Base-by-base conservation (phyloP, 2,888 invertebrate species). In the Cylindroiulus punctatus region DNA sequence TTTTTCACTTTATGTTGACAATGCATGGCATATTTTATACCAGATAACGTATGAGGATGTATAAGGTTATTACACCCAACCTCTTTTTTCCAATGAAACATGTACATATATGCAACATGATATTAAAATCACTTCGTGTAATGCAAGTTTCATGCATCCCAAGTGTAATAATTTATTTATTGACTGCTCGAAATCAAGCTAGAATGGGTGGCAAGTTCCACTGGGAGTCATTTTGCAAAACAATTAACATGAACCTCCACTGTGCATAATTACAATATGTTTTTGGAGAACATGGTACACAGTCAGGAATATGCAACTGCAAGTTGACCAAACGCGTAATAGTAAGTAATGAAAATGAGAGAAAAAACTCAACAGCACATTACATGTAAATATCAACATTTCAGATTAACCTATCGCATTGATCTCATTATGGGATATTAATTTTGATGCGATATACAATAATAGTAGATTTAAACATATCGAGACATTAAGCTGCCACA, bases 291-390 rank as follows among this genome's bases (percentile, higher is more conserved):
- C 30, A 22, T 76, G 8, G 30, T 30, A 76, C 5, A 14, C 47
- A 17, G 65, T 57, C 0, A 26, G 22, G 10, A 65, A 26, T 65
- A 65, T 4, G 57, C 3, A n/a, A n/a, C n/a, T 12, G n/a, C n/a
- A 57, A n/a, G 19, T 19, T 57, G 57, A 3, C 7, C 57, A 57
- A n/a, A n/a, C n/a, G n/a, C n/a, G n/a, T n/a, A n/a, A n/a, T n/a
- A n/a, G n/a, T n/a, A n/a, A n/a, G n/a, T n/a, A 57, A 57, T 57
- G 19, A 57, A 19, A 57, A 57, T 57, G 57, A n/a, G n/a, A 57
- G 42, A 42, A 57, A 57, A 57, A n/a, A n/a, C n/a, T n/a, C n/a
- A n/a, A n/a, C n/a, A n/a, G n/a, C n/a, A n/a, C n/a, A n/a, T n/a
- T n/a, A n/a, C n/a, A n/a, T n/a, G n/a, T n/a, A n/a, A n/a, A n/a